Conservation (phyloP, 2,113 vertebrate species). For the Xenotilapia leptura region DNA sequence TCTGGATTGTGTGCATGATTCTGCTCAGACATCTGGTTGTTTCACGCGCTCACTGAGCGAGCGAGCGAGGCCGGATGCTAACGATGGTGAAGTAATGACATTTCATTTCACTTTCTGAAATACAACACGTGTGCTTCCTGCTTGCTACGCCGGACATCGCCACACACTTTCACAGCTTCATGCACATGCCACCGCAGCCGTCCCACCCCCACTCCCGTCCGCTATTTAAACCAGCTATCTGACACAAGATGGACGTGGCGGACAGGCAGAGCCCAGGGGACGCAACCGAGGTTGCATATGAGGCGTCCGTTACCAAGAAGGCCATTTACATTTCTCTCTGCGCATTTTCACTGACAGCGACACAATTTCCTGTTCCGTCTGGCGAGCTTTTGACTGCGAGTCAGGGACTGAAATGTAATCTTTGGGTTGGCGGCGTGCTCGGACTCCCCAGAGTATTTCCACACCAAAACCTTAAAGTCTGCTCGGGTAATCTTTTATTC, state of each 20-base stretch:
- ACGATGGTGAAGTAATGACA: not conserved
- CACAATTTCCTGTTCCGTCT: conserved; percentile 79
- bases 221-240: conserved; percentile 66
- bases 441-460: conserved; percentile 66
- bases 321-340: conserved; percentile 75
- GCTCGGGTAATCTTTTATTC: conserved; percentile 64
- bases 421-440: conserved; percentile 50
- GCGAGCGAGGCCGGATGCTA: not conserved
- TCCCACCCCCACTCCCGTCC: conserved; percentile 42
- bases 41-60: not conserved
- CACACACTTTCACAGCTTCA: not conserved
- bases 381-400: conserved; percentile 69
- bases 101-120: not conserved
- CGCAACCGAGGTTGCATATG: conserved; percentile 60
- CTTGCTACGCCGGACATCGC: not conserved
- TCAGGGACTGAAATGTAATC: conserved; percentile 74
- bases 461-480: conserved; percentile 65
- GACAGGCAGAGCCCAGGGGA: conserved; percentile 69
- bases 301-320: conserved; percentile 62
- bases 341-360: conserved; percentile 72
- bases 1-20: not conserved
- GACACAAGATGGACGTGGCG: conserved; percentile 75
- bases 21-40: not conserved
- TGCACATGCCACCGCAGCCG: not conserved
- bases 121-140: not conserved